phyloP scores from a whole-genome alignment of 2,113 vertebrate species.

The Thamnophis sirtalis region DNA sequence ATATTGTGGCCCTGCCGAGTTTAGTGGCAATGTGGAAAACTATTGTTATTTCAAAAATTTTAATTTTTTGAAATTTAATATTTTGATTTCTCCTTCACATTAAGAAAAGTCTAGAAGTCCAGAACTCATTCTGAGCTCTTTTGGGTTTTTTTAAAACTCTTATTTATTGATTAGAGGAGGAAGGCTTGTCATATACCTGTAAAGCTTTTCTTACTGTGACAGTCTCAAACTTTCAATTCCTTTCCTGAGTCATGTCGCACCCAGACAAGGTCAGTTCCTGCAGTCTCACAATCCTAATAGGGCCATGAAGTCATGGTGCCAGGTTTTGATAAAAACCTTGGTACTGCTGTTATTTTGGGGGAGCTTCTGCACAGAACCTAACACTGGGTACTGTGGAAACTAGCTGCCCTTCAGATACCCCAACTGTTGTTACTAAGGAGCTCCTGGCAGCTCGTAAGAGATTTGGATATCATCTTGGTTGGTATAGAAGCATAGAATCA shows the following conservation, averaged over 20 bases:
- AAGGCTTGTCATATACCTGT: background rate
- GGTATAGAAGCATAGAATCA: too few relatives aligned
- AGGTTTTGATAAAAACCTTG: background rate
- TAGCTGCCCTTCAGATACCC: too few relatives aligned
- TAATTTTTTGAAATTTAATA: too few relatives aligned
- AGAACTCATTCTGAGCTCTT: background rate
- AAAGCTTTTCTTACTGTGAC: background rate
- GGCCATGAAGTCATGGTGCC: background rate
- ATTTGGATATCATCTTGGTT: too few relatives aligned
- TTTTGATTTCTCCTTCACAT: background rate
- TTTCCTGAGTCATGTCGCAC: background rate
- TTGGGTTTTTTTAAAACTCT: background rate
- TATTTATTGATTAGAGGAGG: background rate
- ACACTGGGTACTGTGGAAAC: too few relatives aligned
- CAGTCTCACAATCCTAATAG: background rate
- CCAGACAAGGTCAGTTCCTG: background rate
- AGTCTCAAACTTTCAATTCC: background rate
- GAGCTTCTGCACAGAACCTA: too few relatives aligned
- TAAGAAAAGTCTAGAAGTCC: background rate
- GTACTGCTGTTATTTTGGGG: background rate
- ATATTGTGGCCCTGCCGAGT: background rate
- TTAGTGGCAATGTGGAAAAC: background rate
- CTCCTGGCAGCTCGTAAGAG: too few relatives aligned
- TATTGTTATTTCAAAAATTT: background rate
- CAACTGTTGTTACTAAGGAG: too few relatives aligned